Conservation (phyloP, 2,888 invertebrate genomes). For the Athalia cordata region DNA sequence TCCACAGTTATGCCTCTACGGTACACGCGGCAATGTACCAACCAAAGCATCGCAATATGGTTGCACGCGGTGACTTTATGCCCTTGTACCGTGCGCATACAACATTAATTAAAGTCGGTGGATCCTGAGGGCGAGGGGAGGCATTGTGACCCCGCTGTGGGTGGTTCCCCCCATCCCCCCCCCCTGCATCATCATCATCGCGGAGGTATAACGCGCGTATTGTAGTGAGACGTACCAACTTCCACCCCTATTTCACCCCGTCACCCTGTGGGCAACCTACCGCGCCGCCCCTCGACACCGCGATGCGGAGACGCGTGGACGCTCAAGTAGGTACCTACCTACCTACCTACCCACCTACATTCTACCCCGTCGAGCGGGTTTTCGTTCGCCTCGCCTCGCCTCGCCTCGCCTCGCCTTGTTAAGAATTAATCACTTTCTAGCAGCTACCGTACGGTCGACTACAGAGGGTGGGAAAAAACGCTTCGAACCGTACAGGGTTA, state of each 20-base stretch:
- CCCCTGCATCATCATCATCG: background rate
- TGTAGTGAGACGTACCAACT: background rate
- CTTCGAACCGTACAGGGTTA: constrained; percentile 46
- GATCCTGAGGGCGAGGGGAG: constrained; percentile 55
- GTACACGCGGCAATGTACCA: background rate
- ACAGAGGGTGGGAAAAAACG: constrained; percentile 13
- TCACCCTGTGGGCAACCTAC: too few species aligned
- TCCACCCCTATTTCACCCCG: background rate
- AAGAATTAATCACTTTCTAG: constrained; percentile 60
- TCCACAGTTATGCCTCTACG: too few species aligned
- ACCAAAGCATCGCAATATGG: background rate
- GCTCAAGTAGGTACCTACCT: constrained; percentile 33
- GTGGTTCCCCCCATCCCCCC: background rate
- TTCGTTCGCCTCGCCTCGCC: constrained; percentile 54
- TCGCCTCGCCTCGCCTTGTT: constrained; percentile 54
- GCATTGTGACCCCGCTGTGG: constrained; percentile 16
- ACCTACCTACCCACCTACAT: background rate
- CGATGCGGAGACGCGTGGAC: constrained; percentile 44
- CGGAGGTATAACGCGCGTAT: background rate
- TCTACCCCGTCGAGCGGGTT: constrained; percentile 49
- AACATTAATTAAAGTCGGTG: constrained; percentile 71
- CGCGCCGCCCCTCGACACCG: background rate
- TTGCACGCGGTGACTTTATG: background rate
- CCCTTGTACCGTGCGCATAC: constrained; percentile 55
- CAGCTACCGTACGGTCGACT: constrained; percentile 30